A percentile compares a stretch with the other conserved stretches of the same genome.
Conservation (phyloP, 1,140 invertebrate species). For the Cyrtorhinus lividipennis region DNA sequence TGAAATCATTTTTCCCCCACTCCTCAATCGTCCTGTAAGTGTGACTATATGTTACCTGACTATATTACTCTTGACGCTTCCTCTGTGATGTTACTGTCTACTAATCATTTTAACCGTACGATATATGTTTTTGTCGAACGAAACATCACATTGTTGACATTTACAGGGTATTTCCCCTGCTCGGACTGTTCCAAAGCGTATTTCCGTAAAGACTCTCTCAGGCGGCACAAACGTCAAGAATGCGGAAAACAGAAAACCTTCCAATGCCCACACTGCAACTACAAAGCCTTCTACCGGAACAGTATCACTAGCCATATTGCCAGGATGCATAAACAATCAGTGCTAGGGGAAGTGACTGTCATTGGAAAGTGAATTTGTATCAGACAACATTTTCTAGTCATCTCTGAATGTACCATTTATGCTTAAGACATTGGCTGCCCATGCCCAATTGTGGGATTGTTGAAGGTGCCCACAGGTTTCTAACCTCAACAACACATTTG, state of each 20-base stretch:
- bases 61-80: too few relatives aligned
- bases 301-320: slow-evolving; percentile 6
- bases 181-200: slow-evolving; percentile 31
- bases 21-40: too few relatives aligned
- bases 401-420: background rate
- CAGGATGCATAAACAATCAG: slow-evolving; percentile 14
- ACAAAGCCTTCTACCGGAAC: slow-evolving; percentile 5
- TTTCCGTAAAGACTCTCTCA: slow-evolving; percentile 14
- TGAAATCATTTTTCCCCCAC: too few relatives aligned
- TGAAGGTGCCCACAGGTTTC: too few relatives aligned
- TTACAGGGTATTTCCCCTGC: slow-evolving; percentile 14
- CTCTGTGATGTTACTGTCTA: too few relatives aligned
- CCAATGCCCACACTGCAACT: slow-evolving; percentile 36
- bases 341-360: background rate
- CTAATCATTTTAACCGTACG: too few relatives aligned
- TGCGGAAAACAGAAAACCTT: slow-evolving; percentile 39
- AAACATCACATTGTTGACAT: too few relatives aligned
- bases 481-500: too few relatives aligned
- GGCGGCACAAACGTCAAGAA: slow-evolving; percentile 20
- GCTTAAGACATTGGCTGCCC: too few relatives aligned
- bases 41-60: too few relatives aligned
- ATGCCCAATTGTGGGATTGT: too few relatives aligned
- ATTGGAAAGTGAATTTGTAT: background rate
- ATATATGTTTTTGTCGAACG: too few relatives aligned
- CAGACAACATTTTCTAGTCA: background rate